Conservation (phyloP, 2,888 invertebrate genomes). For the Drosophila neonasuta region DNA sequence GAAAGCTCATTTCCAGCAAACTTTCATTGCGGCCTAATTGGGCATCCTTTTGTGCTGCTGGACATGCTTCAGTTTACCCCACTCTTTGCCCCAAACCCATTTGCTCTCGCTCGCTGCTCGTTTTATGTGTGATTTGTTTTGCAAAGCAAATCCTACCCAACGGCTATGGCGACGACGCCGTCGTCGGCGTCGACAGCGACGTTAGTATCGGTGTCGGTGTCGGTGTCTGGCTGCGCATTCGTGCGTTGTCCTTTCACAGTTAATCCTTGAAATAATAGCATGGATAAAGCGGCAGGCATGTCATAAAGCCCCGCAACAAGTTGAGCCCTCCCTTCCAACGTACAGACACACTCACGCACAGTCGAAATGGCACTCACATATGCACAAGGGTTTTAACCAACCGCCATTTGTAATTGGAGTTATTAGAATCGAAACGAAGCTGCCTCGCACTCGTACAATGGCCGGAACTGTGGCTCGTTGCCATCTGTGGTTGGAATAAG, state of each 20-base stretch:
- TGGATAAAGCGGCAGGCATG: slow-evolving; percentile 69
- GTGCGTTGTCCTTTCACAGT: slow-evolving; percentile 67
- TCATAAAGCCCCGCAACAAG: slow-evolving; percentile 75
- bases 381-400: slow-evolving; percentile 66
- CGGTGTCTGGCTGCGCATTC: slow-evolving; percentile 54
- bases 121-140: slow-evolving; percentile 67
- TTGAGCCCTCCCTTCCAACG: slow-evolving; percentile 58
- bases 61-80: slow-evolving; percentile 5
- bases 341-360: slow-evolving; percentile 5
- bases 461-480: slow-evolving; percentile 38
- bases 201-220: slow-evolving; percentile 2
- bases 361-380: slow-evolving; percentile 35
- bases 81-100: slow-evolving; percentile 18
- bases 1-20: slow-evolving; percentile 38
- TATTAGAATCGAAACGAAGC: slow-evolving; percentile 74
- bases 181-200: not conserved
- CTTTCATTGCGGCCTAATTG: slow-evolving; percentile 61
- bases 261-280: slow-evolving; percentile 78
- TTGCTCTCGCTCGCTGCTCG: slow-evolving; percentile 24
- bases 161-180: slow-evolving; percentile 22
- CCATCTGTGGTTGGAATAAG: slow-evolving; percentile 62
- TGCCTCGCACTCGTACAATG: slow-evolving; percentile 34
- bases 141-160: slow-evolving; percentile 60
- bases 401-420: slow-evolving; percentile 75
- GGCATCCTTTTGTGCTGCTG: slow-evolving; percentile 31